Percentiles rank a stretch among this genome's conserved stretches.
Conservation (phyloP, 1,140 invertebrate genomes). For the Drosophila nigrodunni region DNA sequence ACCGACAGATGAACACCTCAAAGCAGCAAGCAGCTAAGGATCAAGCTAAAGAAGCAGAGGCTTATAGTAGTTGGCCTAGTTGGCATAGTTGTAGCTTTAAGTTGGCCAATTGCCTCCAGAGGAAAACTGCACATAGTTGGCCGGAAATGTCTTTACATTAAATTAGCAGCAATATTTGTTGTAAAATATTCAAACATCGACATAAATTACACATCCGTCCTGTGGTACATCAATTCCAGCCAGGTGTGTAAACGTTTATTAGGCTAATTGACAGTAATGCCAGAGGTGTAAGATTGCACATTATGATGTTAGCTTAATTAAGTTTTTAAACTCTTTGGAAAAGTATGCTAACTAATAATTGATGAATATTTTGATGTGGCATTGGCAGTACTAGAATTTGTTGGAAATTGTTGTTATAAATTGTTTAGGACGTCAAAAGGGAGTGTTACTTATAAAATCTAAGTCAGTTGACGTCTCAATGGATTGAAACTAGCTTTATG, state of each 20-base stretch:
- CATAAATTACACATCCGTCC: slow-evolving; percentile 21
- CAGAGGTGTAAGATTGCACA: slow-evolving; percentile 5
- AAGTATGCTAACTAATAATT: background rate
- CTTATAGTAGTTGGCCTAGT: background rate
- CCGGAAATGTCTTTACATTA: slow-evolving; percentile 29
- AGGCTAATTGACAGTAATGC: slow-evolving; percentile 31
- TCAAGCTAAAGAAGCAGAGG: background rate
- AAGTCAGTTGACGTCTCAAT: too few relatives aligned
- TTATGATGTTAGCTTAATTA: background rate
- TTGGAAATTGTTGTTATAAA: too few relatives aligned
- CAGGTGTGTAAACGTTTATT: slow-evolving; percentile 24
- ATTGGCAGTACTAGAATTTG: background rate
- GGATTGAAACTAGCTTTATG: too few relatives aligned
- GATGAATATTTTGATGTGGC: background rate
- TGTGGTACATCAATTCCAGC: slow-evolving; percentile 2
- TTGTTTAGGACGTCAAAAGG: too few relatives aligned
- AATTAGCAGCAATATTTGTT: slow-evolving; percentile 29
- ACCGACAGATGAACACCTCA: slow-evolving; percentile 48
- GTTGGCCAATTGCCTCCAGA: background rate
- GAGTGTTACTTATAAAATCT: too few relatives aligned
- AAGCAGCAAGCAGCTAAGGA: background rate
- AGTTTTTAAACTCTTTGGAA: background rate
- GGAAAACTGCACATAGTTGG: background rate
- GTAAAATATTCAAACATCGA: slow-evolving; percentile 22
- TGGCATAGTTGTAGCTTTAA: background rate